Evolutionary conservation across 2,113 vertebrate genomes (phyloP).

Genomic region (Ageneiosus marmoratus): DNA sequence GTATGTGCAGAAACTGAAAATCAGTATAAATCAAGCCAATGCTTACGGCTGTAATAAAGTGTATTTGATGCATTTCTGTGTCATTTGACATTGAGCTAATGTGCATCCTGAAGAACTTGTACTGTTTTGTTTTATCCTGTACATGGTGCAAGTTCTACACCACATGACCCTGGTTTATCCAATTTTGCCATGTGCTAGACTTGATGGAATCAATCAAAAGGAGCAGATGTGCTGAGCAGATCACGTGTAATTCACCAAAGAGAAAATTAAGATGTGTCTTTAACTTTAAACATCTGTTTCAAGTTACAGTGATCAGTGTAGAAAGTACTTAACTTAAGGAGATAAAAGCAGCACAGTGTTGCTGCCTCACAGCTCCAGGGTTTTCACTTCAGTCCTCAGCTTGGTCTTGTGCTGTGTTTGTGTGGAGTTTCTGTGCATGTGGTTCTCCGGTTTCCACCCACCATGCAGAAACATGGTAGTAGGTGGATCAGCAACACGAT

Average conservation of each 20-base stretch:
- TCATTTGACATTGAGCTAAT: background rate
- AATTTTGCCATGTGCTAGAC: background rate
- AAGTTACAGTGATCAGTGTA: background rate
- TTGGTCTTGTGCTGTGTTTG: background rate
- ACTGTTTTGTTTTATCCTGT: background rate
- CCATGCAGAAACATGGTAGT: background rate
- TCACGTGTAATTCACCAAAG: background rate
- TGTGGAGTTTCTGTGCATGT: background rate
- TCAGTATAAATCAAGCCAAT: background rate
- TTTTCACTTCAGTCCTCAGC: background rate
- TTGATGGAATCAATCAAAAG: background rate
- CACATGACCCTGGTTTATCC: background rate
- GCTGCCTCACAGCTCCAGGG: background rate
- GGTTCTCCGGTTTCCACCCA: background rate
- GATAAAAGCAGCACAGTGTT: background rate
- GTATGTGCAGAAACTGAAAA: background rate
- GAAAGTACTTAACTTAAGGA: background rate
- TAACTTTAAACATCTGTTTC: conserved; percentile 6
- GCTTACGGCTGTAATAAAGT: background rate
- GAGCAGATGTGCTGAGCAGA: background rate
- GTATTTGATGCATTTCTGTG: too few relatives aligned
- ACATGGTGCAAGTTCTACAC: background rate
- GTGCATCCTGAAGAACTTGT: background rate
- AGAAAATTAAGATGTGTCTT: background rate
- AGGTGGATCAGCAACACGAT: background rate